Conservation (phyloP, 2,113 vertebrate species). For the Pao palembangensis region DNA sequence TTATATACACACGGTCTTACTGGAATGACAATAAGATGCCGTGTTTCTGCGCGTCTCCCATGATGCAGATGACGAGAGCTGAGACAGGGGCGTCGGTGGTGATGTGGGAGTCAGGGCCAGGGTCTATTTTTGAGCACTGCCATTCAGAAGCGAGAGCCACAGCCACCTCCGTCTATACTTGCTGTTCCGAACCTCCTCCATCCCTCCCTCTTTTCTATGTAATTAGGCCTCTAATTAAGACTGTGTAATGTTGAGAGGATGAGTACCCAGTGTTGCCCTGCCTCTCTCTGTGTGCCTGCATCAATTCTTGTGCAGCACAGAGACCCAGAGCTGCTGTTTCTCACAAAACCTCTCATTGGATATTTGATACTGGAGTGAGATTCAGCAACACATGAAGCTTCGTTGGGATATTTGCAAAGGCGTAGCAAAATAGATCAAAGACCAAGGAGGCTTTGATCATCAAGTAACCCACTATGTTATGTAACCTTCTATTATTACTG, state of each 20-base stretch:
- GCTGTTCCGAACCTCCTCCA: conserved; percentile 10
- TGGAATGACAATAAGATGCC: conserved; percentile 23
- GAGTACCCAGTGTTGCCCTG: conserved; percentile 39
- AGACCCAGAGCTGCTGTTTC: conserved; percentile 1
- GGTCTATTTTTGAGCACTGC: conserved; percentile 52
- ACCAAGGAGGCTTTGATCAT: too few relatives aligned
- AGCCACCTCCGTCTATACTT: conserved; percentile 15
- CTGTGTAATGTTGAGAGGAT: conserved; percentile 55
- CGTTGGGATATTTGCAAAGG: too few relatives aligned
- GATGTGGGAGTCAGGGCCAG: conserved; percentile 5
- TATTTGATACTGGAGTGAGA: conserved; percentile 8
- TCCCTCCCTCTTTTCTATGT: conserved; percentile 45
- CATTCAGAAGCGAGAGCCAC: conserved; percentile 36
- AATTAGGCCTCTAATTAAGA: conserved; percentile 70
- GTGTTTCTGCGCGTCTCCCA: conserved; percentile 35
- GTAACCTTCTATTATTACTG: too few relatives aligned
- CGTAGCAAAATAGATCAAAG: too few relatives aligned
- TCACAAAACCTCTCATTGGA: conserved; percentile 11
- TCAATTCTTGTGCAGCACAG: conserved; percentile 21
- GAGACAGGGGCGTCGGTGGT: neutral
- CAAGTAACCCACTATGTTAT: too few relatives aligned
- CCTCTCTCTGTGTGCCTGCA: conserved; percentile 1
- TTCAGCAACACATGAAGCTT: conserved; percentile 12
- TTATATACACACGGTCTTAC: neutral
- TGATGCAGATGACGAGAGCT: conserved; percentile 27